Conservation (phyloP, 2,113 vertebrate species). For the Sapayoa aenigma region DNA sequence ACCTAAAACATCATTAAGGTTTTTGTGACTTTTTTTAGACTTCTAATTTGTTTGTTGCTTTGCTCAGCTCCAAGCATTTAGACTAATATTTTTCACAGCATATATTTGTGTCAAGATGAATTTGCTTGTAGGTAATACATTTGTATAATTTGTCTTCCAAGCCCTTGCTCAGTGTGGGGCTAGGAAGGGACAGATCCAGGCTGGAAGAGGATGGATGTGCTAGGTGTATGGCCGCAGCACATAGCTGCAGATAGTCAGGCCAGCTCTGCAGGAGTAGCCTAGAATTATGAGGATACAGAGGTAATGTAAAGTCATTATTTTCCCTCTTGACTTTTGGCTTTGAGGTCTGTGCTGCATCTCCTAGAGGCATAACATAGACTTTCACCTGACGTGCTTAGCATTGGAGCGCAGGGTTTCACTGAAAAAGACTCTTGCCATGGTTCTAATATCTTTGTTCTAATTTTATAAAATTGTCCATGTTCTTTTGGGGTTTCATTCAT, state of each 20-base stretch:
- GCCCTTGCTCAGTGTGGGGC: not conserved
- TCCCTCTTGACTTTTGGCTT: not conserved
- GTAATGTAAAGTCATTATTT: constrained; percentile 48
- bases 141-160: not conserved
- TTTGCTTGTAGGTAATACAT: not conserved
- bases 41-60: not conserved
- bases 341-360: constrained; percentile 4
- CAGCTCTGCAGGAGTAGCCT: not conserved
- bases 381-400: not conserved
- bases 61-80: not conserved
- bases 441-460: constrained; percentile 4
- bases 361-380: constrained; percentile 17
- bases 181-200: not conserved
- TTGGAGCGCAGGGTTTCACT: not conserved
- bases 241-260: not conserved
- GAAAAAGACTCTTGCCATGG: not conserved
- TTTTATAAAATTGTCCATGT: constrained; percentile 8
- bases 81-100: not conserved
- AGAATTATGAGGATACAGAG: not conserved
- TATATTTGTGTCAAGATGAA: not conserved
- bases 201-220: not conserved
- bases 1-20: not conserved
- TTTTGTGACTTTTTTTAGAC: not conserved
- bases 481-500: constrained; percentile 11
- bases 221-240: not conserved